These are phyloP conservation scores for Myotis planiceps DNA, from an alignment of 2,797 vertebrate genomes.

Conservation along the genomic window DNA sequence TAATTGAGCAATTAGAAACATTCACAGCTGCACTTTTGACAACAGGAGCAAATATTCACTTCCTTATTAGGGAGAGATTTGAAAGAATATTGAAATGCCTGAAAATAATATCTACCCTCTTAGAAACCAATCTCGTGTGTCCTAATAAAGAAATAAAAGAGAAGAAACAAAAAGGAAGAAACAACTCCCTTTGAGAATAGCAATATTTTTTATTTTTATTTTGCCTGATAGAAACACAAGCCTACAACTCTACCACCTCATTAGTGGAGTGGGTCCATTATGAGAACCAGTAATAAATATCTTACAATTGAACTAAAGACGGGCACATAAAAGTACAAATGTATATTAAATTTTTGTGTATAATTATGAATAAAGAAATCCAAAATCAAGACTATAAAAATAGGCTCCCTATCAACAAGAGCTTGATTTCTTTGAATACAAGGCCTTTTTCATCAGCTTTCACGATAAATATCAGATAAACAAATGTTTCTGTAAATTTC, in stretches of 20 bases:
- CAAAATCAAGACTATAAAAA: slow-evolving; percentile 71
- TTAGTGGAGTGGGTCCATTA: slow-evolving; percentile 74
- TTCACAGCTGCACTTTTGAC: slow-evolving; percentile 85
- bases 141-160: slow-evolving; percentile 46
- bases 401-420: slow-evolving; percentile 60
- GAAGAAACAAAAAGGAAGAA: neutral
- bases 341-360: slow-evolving; percentile 46
- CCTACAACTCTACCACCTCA: slow-evolving; percentile 62
- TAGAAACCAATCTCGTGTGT: slow-evolving; percentile 37
- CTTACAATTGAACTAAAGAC: slow-evolving; percentile 57
- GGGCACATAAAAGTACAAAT: slow-evolving; percentile 44
- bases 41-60: slow-evolving; percentile 73
- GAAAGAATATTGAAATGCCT: slow-evolving; percentile 72
- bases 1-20: slow-evolving; percentile 88
- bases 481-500: slow-evolving; percentile 80
- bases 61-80: slow-evolving; percentile 82
- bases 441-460: slow-evolving; percentile 64
- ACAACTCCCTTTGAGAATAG: slow-evolving; percentile 70
- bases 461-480: slow-evolving; percentile 78
- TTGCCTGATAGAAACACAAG: slow-evolving; percentile 57
- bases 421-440: slow-evolving; percentile 51
- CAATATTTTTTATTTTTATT: slow-evolving; percentile 73
- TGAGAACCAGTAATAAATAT: slow-evolving; percentile 72
- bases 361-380: slow-evolving; percentile 57
- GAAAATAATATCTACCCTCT: slow-evolving; percentile 68